Conservation (phyloP, 64 coral and sea anemone genomes). For the Montipora cactus region DNA sequence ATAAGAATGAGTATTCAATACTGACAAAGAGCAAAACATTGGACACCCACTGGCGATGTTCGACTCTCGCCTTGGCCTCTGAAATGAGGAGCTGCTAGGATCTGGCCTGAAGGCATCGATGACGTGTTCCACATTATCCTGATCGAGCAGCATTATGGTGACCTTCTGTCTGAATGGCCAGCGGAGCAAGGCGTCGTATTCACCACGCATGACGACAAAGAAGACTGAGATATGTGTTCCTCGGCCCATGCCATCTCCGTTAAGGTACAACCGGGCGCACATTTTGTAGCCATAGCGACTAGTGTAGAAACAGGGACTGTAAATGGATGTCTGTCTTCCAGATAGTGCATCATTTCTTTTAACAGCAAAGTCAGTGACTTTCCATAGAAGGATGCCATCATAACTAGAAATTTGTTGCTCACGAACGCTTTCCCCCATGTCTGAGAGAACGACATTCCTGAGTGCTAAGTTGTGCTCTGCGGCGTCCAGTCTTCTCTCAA, state of each 20-base stretch:
- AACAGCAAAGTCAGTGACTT: slow-evolving; percentile 49
- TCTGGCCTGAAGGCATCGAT: slow-evolving; percentile 75
- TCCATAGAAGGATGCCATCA: slow-evolving; percentile 58
- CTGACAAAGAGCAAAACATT: slow-evolving; percentile 48
- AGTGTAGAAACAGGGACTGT: slow-evolving; percentile 67
- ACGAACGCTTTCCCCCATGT: slow-evolving; percentile 30
- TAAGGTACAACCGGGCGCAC: slow-evolving; percentile 65
- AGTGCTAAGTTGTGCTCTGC: slow-evolving; percentile 45
- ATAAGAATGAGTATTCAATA: slow-evolving; percentile 59
- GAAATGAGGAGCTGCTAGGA: slow-evolving; percentile 61
- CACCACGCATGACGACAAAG: slow-evolving; percentile 75
- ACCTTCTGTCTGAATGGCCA: slow-evolving; percentile 81
- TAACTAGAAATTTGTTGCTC: slow-evolving; percentile 2
- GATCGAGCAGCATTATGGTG: slow-evolving; percentile 72
- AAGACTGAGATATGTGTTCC: slow-evolving; percentile 61
- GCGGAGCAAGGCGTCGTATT: slow-evolving; percentile 54
- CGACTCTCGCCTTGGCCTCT: slow-evolving; percentile 51
- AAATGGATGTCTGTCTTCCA: slow-evolving; percentile 52
- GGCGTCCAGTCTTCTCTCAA: slow-evolving; percentile 38
- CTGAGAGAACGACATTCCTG: slow-evolving; percentile 40
- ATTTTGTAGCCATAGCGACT: slow-evolving; percentile 76
- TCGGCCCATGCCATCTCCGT: slow-evolving; percentile 71
- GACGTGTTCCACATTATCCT: slow-evolving; percentile 72
- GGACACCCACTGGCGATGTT: slow-evolving; percentile 73
- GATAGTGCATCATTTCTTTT: slow-evolving; percentile 37